Evolutionary conservation across 2,797 vertebrate species (phyloP).

Genomic region (Parauchenoglanis punctatus): DNA sequence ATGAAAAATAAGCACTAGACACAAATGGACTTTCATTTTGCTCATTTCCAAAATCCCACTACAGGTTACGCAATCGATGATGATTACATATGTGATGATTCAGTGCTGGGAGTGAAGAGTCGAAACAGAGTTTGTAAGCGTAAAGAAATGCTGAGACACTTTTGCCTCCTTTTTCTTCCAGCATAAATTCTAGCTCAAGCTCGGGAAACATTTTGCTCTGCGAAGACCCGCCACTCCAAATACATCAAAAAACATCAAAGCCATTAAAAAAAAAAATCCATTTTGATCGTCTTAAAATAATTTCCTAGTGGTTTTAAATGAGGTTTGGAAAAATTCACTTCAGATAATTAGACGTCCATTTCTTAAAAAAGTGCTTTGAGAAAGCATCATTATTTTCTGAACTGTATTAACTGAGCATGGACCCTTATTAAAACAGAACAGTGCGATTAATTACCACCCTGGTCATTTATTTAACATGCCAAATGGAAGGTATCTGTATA

Average conservation of each 20-base stretch:
- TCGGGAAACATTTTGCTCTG: background rate
- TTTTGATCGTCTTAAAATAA: background rate
- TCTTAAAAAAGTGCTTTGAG: background rate
- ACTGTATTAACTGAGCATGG: background rate
- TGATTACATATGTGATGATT: background rate
- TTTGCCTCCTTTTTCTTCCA: background rate
- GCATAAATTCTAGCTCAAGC: background rate
- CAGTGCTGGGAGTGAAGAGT: background rate
- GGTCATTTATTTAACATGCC: background rate
- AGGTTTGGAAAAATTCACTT: background rate
- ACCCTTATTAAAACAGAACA: background rate
- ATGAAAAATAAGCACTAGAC: background rate
- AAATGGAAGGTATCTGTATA: background rate
- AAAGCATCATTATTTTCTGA: background rate
- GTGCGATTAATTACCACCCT: background rate
- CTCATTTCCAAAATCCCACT: background rate
- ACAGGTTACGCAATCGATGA: background rate
- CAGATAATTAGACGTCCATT: background rate
- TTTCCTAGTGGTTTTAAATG: background rate
- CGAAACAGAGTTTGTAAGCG: background rate
- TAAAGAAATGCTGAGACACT: background rate
- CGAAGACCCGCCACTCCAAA: constrained; percentile 6
- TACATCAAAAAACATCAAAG: too few species aligned
- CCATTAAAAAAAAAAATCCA: background rate
- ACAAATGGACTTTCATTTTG: background rate